Conservation (phyloP, 2,888 invertebrate species). For the Xylophagus ater region DNA sequence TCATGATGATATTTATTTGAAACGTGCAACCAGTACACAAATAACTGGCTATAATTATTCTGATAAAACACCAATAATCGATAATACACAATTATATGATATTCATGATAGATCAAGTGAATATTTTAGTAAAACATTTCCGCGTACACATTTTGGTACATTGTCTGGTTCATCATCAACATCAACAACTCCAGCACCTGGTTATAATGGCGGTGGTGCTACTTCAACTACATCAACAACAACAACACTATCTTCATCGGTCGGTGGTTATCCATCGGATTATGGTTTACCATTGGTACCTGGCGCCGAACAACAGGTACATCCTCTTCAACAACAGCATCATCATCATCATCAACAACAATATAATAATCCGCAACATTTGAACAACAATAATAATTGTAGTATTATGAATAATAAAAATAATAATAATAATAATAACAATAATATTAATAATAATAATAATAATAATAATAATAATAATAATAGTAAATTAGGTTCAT, state of each 20-base stretch:
- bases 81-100: slow-evolving; percentile 36
- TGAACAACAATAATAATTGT: slow-evolving; percentile 6
- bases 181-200: slow-evolving; percentile 10
- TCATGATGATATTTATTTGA: slow-evolving; percentile 41
- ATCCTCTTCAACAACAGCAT: slow-evolving; percentile 28
- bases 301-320: slow-evolving; percentile 37
- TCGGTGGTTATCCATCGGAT: slow-evolving; percentile 57
- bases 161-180: slow-evolving; percentile 25
- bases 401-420: too few species aligned
- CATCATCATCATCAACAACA: slow-evolving; percentile 24
- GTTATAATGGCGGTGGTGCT: slow-evolving; percentile 21
- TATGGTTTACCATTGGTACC: slow-evolving; percentile 63
- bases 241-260: slow-evolving; percentile 29
- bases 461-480: slow-evolving; percentile 5
- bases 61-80: slow-evolving; percentile 67
- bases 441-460: slow-evolving; percentile 10
- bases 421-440: slow-evolving; percentile 4
- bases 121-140: slow-evolving; percentile 51
- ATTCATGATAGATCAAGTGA: slow-evolving; percentile 37
- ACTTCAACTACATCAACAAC: slow-evolving; percentile 33
- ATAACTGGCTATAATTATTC: slow-evolving; percentile 50
- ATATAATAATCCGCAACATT: slow-evolving; percentile 1
- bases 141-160: slow-evolving; percentile 38
- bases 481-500: slow-evolving; percentile 15
- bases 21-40: slow-evolving; percentile 47